Base-by-base conservation (phyloP, 2,797 vertebrate genomes). In the Triplophysa yarkandensis region DNA sequence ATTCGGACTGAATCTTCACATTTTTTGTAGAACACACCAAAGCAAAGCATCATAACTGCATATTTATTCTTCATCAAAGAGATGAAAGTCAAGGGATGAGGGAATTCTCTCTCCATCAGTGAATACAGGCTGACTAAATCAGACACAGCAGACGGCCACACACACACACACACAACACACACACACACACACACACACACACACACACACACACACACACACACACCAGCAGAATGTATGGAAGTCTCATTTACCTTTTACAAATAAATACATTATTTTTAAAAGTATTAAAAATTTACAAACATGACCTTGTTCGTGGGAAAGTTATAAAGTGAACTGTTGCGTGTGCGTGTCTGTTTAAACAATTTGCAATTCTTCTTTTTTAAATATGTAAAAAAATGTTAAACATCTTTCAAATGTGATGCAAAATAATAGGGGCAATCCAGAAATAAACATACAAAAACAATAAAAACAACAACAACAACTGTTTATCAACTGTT, bases 41-140 rank as follows among this genome's bases (percentile, higher is more conserved):
- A 52, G 75, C 67, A 16, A 27, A 54, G 60, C 60, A 63, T 69
- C 73, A 48, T 78, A 71, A 74, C 66, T 50, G 21, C 70, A 74
- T 82, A 72, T 82, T 82, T 77, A 74, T 79, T 74, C 28, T 60
- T 71, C 77, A 78, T 83, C 74, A 83, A 83, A 83, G 80, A 7
- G 23, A 64, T 68, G 61, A 66, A 70, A 60, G 67, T 67, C 68
- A 60, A n/a, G 52, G 61, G 52, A 70, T 30, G 52, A 58, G 77
- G 67, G 64, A 68, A 68, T 78, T 78, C 64, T 73, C 58, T 61
- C 32, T 63, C 78, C 55, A 41, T 65, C 28, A 25, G 32, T 75
- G 77, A 76, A 74, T 58, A 62, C 52, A 71, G 50, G 60, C 19
- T 16, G 41, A 39, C 70, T 79, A 68, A 83, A 72, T 82, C 64